Base-by-base conservation (phyloP, 2,113 vertebrate species). In the Etheostoma spectabile region DNA sequence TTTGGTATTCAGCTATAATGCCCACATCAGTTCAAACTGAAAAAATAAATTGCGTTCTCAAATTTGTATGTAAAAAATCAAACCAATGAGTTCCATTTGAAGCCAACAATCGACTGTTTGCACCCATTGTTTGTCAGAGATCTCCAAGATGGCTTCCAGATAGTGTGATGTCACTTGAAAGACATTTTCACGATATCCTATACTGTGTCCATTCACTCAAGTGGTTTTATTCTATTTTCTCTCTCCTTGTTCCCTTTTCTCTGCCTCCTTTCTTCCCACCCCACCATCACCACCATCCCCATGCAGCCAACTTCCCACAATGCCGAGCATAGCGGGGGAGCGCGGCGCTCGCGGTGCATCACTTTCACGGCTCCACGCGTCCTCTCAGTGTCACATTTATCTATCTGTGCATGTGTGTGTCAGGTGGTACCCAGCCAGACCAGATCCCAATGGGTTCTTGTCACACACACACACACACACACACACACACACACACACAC, bases 341-440 rank as follows among this genome's bases (percentile, higher is more conserved):
- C 72, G 10, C 24, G 18, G 68, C 84, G 70, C 90, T 86, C 80
- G 27, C 52, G 22, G 90, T 84, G 93, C 81, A 66, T 80, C 81
- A 64, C 86, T 90, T 87, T 74, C 84, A 90, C 75, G 56, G 87
- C 83, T 83, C 86, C 91, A 84, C 85, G 84, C 84, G 86, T 86
- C 90, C 91, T 79, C 87, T 94, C 87, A 93, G 80, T 88, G 90
- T 91, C 91, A 81, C 93, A 94, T 93, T 91, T 84, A 85, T 94
- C 89, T 79, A 10, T 82, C 7, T 66, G 35, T 70, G 63, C 77
- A 67, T 71, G 57, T 69, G 63, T 79, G 81, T 73, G 73, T 88
- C 88, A 92, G 90, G 86, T 87, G 90, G 79, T 85, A 79, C 78
- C 61, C 77, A 83, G 74, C 79, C 80, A 74, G 74, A 64, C 77